Conservation (phyloP, 2,797 vertebrate species). For the Graptemys geographica region DNA sequence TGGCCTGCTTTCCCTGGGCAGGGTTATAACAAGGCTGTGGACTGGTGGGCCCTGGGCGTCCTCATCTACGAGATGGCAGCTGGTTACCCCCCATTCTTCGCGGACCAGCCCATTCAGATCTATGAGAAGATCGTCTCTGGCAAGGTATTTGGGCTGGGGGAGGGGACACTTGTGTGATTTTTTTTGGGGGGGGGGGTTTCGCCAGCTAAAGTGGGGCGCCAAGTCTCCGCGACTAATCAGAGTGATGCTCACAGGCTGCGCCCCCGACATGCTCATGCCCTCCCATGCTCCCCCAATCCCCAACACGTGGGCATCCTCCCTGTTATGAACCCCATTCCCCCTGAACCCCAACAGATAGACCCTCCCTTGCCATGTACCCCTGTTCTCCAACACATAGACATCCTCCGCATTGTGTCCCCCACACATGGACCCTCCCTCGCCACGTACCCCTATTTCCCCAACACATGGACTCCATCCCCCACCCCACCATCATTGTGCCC, state of each 20-base stretch:
- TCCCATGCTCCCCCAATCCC: neutral
- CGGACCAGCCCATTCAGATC: constrained; percentile 96
- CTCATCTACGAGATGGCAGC: constrained; percentile 90
- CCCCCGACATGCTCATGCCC: neutral
- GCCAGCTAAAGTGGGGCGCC: neutral
- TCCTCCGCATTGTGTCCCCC: too few relatives aligned
- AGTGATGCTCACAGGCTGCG: fast-evolving
- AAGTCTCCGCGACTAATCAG: neutral
- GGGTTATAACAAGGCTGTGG: constrained; percentile 98
- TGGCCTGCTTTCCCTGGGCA: constrained; percentile 55
- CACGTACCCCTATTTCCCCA: too few relatives aligned
- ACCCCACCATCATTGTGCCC: too few relatives aligned
- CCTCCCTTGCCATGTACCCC: too few relatives aligned
- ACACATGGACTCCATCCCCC: too few relatives aligned
- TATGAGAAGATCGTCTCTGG: constrained; percentile 98
- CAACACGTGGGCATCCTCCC: neutral
- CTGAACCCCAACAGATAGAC: too few relatives aligned
- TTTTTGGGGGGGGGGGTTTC: neutral
- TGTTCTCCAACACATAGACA: too few relatives aligned
- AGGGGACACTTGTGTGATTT: neutral
- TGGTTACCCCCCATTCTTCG: constrained; percentile 93
- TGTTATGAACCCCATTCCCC: neutral
- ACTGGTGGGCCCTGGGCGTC: constrained; percentile 96
- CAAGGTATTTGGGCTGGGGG: constrained; percentile 84
- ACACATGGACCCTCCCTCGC: too few relatives aligned